A percentile compares a stretch with the other conserved stretches of the same genome.
Conservation (phyloP, 2,888 invertebrate genomes). For the Epicampocera succincta region DNA sequence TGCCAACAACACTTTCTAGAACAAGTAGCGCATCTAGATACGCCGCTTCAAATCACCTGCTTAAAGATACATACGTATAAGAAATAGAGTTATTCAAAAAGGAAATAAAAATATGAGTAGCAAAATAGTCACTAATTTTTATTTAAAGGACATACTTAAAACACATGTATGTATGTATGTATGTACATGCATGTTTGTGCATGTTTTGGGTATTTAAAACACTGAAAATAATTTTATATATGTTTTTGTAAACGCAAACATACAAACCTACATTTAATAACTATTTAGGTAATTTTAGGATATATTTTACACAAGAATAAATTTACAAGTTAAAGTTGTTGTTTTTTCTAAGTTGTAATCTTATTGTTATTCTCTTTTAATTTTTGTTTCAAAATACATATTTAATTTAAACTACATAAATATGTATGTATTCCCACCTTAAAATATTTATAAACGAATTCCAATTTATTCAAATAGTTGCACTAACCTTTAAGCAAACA, state of each 20-base stretch:
- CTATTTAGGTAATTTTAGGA: conserved; percentile 44
- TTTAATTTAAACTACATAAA: conserved; percentile 30
- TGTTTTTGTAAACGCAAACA: conserved; percentile 15
- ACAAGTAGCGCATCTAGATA: too few relatives aligned
- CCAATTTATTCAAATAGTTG: conserved; percentile 13
- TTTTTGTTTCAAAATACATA: conserved; percentile 20
- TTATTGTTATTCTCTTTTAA: conserved; percentile 13
- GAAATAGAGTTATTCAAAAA: background rate
- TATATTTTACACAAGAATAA: conserved; percentile 25
- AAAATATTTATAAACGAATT: conserved; percentile 44
- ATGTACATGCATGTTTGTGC: conserved; percentile 9
- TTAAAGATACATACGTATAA: too few relatives aligned
- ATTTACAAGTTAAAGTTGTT: conserved; percentile 68
- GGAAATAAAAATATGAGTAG: conserved; percentile 70
- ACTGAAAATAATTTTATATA: conserved; percentile 18
- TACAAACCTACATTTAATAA: background rate
- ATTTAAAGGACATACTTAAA: conserved; percentile 42
- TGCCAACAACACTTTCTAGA: too few relatives aligned
- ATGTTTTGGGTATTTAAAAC: conserved; percentile 29
- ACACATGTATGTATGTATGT: conserved; percentile 8
- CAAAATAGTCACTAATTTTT: conserved; percentile 72
- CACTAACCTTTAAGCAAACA: conserved; percentile 40
- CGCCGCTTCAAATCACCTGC: too few relatives aligned
- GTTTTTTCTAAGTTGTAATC: conserved; percentile 16
- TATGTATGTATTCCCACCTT: conserved; percentile 57